phyloP scores from a whole-genome alignment of 2,888 invertebrate genomes.

The Drosophila eohydei region DNA sequence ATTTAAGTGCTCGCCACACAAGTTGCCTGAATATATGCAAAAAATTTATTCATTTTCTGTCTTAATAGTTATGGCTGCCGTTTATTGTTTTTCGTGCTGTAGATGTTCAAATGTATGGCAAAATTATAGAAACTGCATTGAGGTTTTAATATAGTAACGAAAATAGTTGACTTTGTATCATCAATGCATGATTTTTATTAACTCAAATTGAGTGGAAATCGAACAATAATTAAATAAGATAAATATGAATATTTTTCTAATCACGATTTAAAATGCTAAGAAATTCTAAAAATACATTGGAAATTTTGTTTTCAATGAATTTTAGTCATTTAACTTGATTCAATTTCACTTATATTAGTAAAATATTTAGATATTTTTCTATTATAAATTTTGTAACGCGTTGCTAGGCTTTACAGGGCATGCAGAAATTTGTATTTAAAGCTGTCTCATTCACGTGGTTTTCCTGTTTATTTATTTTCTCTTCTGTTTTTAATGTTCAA shows the following conservation, averaged over 20 bases:
- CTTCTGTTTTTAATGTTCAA: conserved; percentile 5
- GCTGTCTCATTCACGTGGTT: neutral
- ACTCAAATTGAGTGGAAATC: neutral
- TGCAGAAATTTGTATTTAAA: neutral
- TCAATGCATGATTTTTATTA: neutral
- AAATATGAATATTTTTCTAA: no score
- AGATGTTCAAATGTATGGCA: neutral
- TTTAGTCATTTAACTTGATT: no score
- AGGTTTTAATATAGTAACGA: neutral
- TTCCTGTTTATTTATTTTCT: conserved; percentile 2
- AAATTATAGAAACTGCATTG: neutral
- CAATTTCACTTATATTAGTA: no score
- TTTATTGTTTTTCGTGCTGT: conserved; percentile 13
- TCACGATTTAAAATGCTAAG: no score
- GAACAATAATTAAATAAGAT: no score
- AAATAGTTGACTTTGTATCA: neutral
- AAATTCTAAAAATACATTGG: no score
- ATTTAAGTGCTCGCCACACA: conserved; percentile 23
- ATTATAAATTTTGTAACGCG: no score
- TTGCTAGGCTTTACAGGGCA: neutral
- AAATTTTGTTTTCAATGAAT: no score
- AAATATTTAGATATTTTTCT: no score
- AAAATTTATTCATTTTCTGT: conserved; percentile 71
- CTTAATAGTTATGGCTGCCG: conserved; percentile 32
- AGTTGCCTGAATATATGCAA: conserved; percentile 62